Conservation (phyloP, 1,140 invertebrate species). For the Asobara japonica region DNA sequence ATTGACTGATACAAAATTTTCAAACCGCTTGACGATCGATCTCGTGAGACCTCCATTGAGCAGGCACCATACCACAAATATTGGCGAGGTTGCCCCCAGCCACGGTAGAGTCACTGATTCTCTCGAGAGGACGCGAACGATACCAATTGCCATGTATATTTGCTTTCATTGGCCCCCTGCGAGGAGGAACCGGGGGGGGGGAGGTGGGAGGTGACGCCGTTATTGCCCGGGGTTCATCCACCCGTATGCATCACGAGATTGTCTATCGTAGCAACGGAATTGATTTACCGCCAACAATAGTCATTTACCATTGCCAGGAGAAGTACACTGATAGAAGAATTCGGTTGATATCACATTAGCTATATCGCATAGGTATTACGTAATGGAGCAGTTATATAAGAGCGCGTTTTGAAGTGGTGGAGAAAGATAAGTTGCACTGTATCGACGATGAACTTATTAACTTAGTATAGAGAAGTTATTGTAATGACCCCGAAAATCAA, state of each 20-base stretch:
- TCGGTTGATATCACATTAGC: background rate
- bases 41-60: conserved; percentile 19
- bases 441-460: no score
- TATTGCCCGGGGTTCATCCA: conserved; percentile 4
- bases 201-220: background rate
- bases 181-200: background rate
- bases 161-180: conserved; percentile 25
- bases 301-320: background rate
- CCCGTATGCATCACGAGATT: conserved; percentile 4
- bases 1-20: background rate
- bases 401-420: no score
- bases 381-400: no score
- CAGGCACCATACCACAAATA: background rate
- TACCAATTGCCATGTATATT: conserved; percentile 23
- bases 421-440: no score
- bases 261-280: conserved; percentile 4
- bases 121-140: conserved; percentile 3
- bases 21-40: conserved; percentile 21
- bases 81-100: background rate
- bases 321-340: background rate
- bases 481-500: no score
- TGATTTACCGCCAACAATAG: conserved; percentile 9
- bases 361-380: no score
- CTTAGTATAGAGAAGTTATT: no score
- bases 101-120: conserved; percentile 1